phyloP scores from a whole-genome alignment of 1,140 invertebrate species.

The Heterodera carotae region DNA sequence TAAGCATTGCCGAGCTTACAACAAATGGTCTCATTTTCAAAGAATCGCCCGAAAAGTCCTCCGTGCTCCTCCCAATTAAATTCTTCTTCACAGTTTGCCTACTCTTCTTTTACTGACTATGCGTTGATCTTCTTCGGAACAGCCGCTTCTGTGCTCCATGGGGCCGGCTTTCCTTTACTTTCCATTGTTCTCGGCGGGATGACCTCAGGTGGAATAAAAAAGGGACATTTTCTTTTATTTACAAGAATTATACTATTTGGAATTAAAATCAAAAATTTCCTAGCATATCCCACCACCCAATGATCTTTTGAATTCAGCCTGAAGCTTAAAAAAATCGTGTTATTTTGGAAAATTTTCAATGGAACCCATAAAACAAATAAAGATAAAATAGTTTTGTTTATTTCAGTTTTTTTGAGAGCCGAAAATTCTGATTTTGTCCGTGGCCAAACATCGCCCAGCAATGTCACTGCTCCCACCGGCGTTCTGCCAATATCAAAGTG shows the following conservation, averaged over 20 bases:
- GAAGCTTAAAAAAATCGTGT: too few relatives aligned
- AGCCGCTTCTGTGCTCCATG: conserved; percentile 57
- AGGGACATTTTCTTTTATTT: neutral
- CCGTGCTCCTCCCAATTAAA: conserved; percentile 6
- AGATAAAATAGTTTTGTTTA: neutral
- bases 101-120: conserved; percentile 43
- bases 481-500: conserved; percentile 54
- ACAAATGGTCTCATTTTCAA: neutral
- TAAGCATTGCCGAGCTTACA: too few relatives aligned
- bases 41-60: neutral
- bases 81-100: conserved; percentile 47
- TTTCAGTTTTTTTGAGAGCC: conserved; percentile 55
- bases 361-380: too few relatives aligned
- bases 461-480: conserved; percentile 3
- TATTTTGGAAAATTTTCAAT: too few relatives aligned
- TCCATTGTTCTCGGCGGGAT: conserved; percentile 63
- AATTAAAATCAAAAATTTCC: too few relatives aligned
- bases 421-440: conserved; percentile 63
- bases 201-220: conserved; percentile 46
- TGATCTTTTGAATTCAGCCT: too few relatives aligned
- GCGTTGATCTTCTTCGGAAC: conserved; percentile 45
- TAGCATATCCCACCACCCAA: too few relatives aligned
- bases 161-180: conserved; percentile 63
- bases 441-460: neutral
- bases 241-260: too few relatives aligned